Evolutionary conservation across 2,797 vertebrate species (phyloP).

Genomic region (Oreochromis grahami): DNA sequence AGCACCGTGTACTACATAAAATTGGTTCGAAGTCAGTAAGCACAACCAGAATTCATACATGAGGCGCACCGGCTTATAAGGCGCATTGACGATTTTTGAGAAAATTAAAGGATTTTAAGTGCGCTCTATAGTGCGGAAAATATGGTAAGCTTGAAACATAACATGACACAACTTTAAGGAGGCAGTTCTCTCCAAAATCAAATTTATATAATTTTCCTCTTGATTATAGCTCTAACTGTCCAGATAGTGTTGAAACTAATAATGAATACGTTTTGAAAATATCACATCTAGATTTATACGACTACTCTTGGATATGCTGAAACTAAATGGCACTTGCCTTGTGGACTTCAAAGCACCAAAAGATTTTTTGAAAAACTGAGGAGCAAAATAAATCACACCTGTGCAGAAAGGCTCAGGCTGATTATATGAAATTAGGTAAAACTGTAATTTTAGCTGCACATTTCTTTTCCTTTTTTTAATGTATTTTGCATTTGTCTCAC

Average conservation of each 20-base stretch:
- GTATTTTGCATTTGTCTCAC: neutral
- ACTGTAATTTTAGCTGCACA: neutral
- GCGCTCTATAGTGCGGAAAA: neutral
- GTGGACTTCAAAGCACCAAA: neutral
- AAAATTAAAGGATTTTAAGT: neutral
- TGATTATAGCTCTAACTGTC: neutral
- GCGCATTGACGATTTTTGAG: neutral
- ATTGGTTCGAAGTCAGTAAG: neutral
- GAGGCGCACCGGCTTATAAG: neutral
- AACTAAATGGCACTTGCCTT: neutral
- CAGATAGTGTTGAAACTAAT: neutral
- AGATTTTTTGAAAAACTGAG: neutral
- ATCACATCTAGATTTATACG: neutral
- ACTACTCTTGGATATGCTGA: neutral
- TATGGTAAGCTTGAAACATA: neutral
- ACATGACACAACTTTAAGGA: neutral
- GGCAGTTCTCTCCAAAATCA: neutral
- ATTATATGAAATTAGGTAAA: neutral
- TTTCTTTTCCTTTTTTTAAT: neutral
- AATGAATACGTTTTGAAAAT: neutral
- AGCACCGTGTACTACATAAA: neutral
- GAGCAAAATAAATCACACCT: neutral
- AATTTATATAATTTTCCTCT: neutral
- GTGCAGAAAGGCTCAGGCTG: neutral
- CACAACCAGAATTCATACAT: neutral